phyloP scores from a whole-genome alignment of 2,888 invertebrate genomes.

The Colostygia pectinataria region DNA sequence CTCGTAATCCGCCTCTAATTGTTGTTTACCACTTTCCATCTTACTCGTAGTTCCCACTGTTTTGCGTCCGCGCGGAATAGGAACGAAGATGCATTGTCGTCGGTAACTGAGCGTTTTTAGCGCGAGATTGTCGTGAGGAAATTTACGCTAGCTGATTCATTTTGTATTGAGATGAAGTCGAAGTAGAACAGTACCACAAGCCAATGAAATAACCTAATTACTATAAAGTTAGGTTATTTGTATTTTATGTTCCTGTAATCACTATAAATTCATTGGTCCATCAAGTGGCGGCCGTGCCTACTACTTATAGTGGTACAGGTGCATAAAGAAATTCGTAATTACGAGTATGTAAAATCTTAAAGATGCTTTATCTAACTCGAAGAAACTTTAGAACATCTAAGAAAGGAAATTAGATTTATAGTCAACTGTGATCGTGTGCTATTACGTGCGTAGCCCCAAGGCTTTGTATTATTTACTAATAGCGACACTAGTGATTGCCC shows the following conservation, averaged over 20 bases:
- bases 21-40: constrained; percentile 46
- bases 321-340: no score
- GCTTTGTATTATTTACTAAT: not conserved
- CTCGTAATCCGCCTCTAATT: constrained; percentile 3
- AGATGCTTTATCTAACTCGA: not conserved
- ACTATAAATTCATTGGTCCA: no score
- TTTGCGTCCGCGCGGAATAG: constrained; percentile 51
- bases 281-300: no score
- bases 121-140: constrained; percentile 20
- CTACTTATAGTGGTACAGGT: no score
- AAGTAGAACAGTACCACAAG: not conserved
- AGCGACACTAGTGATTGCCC: not conserved
- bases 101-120: constrained; percentile 28
- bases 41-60: constrained; percentile 66
- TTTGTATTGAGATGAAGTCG: constrained; percentile 17
- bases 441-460: constrained; percentile 2
- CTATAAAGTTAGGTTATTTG: no score
- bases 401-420: constrained; percentile 8
- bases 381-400: not conserved
- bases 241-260: no score
- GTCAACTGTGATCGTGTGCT: constrained; percentile 8
- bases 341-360: no score
- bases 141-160: constrained; percentile 9
- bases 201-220: no score
- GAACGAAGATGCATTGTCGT: constrained; percentile 41